These are phyloP conservation scores for Nephrotoma appendiculata DNA, from an alignment of 2,888 invertebrate genomes.

Conservation along the genomic window DNA sequence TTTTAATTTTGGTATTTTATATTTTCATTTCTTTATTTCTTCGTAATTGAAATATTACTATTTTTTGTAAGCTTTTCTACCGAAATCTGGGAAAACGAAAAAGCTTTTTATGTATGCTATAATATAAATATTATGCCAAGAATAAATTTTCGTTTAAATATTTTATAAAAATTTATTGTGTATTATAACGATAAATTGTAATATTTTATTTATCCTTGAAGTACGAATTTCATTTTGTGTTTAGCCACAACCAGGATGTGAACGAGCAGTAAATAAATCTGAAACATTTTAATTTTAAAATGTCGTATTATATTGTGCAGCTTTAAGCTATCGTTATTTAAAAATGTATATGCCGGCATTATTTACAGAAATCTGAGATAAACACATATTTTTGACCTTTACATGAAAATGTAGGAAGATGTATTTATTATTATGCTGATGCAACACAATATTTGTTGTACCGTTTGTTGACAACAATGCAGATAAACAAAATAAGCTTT, in stretches of 20 bases:
- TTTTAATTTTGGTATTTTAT: no score
- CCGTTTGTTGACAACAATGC: no score
- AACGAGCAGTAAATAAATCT: neutral
- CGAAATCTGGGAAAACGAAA: neutral
- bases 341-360: neutral
- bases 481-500: no score
- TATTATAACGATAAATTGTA: neutral
- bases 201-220: neutral
- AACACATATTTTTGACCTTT: neutral
- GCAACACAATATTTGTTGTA: no score
- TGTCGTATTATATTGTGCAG: neutral
- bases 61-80: neutral
- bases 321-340: neutral
- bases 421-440: neutral
- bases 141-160: neutral
- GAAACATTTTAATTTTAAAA: neutral
- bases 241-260: neutral
- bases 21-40: no score
- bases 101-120: neutral
- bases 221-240: neutral
- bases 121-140: neutral
- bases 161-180: neutral
- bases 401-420: neutral
- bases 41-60: no score
- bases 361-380: neutral